phyloP scores from a whole-genome alignment of 2,113 vertebrate genomes.

The Tragelaphus strepsiceros region DNA sequence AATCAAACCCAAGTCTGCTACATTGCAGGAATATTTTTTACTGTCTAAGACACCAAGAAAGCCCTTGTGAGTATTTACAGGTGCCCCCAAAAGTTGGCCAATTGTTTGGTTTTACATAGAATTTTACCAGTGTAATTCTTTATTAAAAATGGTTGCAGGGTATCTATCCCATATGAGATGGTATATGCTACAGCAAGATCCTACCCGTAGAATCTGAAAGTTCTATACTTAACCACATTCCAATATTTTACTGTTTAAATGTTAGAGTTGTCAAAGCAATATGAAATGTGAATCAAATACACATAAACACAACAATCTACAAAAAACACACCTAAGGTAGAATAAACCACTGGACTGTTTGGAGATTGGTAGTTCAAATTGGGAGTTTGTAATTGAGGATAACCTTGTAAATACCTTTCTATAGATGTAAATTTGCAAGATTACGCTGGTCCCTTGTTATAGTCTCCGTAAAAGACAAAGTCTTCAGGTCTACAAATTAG shows the following conservation, averaged over 20 bases:
- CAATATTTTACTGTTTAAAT: not conserved
- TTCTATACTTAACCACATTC: not conserved
- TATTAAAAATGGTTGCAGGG: slow-evolving; percentile 4
- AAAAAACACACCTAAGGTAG: not conserved
- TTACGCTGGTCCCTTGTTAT: not conserved
- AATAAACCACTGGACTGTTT: not conserved
- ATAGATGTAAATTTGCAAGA: not conserved
- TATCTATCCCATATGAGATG: not conserved
- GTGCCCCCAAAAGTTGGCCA: not conserved
- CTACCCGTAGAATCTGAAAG: not conserved
- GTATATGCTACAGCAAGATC: not conserved
- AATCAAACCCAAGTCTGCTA: not conserved
- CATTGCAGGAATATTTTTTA: not conserved
- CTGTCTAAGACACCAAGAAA: not conserved
- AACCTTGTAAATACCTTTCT: not conserved
- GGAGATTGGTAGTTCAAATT: not conserved
- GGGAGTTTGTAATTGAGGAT: not conserved
- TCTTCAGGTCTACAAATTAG: not conserved
- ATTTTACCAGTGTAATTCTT: not conserved
- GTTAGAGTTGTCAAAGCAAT: not conserved
- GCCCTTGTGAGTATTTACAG: not conserved
- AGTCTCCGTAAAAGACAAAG: not conserved
- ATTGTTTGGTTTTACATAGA: not conserved
- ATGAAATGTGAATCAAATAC: not conserved
- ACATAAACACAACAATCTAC: not conserved